phyloP scores from a whole-genome alignment of 2,113 vertebrate species.

The Cisticola juncidis region DNA sequence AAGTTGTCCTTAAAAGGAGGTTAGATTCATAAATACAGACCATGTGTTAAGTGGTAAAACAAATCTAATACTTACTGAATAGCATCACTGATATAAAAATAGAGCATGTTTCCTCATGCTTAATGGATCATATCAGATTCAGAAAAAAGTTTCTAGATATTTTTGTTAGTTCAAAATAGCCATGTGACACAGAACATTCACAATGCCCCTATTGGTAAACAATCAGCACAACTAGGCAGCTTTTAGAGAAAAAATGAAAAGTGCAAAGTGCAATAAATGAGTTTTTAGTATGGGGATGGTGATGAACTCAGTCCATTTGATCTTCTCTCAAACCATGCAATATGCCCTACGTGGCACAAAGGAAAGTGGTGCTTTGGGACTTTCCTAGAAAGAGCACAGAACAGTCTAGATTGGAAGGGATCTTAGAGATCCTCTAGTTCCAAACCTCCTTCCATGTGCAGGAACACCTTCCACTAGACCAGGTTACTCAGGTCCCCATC shows the following conservation, averaged over 20 bases:
- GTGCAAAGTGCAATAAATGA: neutral
- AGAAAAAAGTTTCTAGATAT: neutral
- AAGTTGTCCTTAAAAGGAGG: conserved; percentile 61
- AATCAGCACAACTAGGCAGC: neutral
- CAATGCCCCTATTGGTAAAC: neutral
- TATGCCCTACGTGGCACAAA: rapidly evolving
- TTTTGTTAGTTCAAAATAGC: neutral
- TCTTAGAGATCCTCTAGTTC: neutral
- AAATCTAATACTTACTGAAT: conserved; percentile 37
- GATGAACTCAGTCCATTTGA: neutral
- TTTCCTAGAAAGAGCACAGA: neutral
- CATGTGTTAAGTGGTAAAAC: conserved; percentile 31
- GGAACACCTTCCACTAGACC: neutral
- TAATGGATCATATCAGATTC: neutral
- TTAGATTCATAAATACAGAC: conserved; percentile 42
- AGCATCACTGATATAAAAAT: conserved; percentile 51
- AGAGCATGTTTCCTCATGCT: neutral
- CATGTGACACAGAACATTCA: neutral
- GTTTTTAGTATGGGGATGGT: neutral
- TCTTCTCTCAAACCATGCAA: neutral
- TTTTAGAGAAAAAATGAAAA: neutral
- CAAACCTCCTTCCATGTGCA: neutral
- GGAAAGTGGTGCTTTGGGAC: neutral
- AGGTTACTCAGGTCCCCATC: neutral
- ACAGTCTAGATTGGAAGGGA: neutral